A percentile compares a stretch with the other conserved stretches of the same genome.
Conservation (phyloP, 2,113 vertebrate genomes). For the Ranitomeya imitator region DNA sequence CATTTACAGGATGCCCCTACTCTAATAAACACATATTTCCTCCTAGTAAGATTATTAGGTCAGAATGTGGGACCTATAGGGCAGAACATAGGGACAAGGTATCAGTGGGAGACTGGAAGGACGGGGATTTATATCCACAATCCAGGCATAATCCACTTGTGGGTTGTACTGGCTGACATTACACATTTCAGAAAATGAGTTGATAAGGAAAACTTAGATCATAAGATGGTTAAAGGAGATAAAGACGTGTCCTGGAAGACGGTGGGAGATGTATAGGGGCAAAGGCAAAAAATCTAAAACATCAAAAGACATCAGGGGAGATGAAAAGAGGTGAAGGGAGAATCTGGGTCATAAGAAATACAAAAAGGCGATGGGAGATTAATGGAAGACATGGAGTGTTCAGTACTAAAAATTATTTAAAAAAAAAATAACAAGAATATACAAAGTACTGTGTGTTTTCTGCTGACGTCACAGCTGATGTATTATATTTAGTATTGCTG, state of each 20-base stretch:
- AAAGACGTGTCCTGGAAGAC: slow-evolving; percentile 28
- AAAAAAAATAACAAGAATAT: not conserved
- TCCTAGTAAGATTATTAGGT: not conserved
- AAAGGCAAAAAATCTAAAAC: not conserved
- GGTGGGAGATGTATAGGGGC: not conserved
- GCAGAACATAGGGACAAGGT: not conserved
- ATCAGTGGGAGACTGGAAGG: not conserved
- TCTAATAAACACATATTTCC: not conserved
- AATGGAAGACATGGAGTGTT: not conserved
- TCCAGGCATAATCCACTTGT: not conserved
- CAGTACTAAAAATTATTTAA: not conserved
- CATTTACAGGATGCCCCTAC: not conserved
- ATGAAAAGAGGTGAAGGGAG: slow-evolving; percentile 29
- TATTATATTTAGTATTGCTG: not conserved
- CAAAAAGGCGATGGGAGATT: slow-evolving; percentile 25
- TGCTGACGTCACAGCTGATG: not conserved
- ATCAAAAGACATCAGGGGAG: slow-evolving; percentile 23
- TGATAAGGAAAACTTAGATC: slow-evolving; percentile 27
- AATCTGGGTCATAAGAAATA: slow-evolving; percentile 6
- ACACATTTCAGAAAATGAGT: slow-evolving; percentile 2
- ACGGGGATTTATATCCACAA: not conserved
- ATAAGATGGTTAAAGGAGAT: slow-evolving; percentile 26
- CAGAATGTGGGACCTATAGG: not conserved
- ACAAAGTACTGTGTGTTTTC: not conserved
- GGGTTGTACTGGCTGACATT: slow-evolving; percentile 5